Evolutionary conservation across 2,888 invertebrate species (phyloP).

Genomic region (Artemia sp.): DNA sequence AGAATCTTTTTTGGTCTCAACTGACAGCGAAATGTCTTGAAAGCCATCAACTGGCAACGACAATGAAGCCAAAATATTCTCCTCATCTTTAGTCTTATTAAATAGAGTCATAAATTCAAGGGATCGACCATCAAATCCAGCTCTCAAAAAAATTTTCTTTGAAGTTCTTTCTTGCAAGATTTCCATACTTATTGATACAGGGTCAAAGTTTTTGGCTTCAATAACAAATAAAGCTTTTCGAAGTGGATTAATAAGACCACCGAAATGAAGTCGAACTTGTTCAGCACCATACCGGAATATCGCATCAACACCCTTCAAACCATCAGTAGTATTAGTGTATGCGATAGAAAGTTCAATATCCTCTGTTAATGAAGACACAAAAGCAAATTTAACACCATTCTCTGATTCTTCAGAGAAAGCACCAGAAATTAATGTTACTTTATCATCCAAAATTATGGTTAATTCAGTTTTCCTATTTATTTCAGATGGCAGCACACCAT

Average conservation of each 20-base stretch:
- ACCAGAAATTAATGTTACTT: not conserved
- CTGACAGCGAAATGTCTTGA: conserved; percentile 22
- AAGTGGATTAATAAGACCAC: not conserved
- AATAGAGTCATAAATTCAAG: conserved; percentile 22
- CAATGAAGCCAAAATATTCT: conserved; percentile 21
- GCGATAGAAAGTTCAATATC: not conserved
- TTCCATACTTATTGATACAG: not conserved
- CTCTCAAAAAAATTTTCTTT: conserved; percentile 10
- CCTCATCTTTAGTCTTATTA: conserved; percentile 16
- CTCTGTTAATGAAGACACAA: not conserved
- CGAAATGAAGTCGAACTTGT: not conserved
- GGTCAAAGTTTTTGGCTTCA: not conserved
- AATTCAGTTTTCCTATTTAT: not conserved
- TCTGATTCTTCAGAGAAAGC: not conserved
- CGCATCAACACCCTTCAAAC: not conserved
- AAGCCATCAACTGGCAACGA: conserved; percentile 22
- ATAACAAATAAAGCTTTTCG: not conserved
- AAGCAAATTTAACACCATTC: not conserved
- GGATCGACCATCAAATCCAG: conserved; percentile 19
- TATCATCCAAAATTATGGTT: not conserved
- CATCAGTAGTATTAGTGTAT: not conserved
- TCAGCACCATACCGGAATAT: not conserved
- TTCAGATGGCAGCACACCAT: not conserved
- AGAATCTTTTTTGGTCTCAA: conserved; percentile 21
- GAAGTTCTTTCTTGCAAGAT: not conserved